Base-by-base conservation (phyloP, 2,888 invertebrate genomes). In the Scotopteryx bipunctaria region DNA sequence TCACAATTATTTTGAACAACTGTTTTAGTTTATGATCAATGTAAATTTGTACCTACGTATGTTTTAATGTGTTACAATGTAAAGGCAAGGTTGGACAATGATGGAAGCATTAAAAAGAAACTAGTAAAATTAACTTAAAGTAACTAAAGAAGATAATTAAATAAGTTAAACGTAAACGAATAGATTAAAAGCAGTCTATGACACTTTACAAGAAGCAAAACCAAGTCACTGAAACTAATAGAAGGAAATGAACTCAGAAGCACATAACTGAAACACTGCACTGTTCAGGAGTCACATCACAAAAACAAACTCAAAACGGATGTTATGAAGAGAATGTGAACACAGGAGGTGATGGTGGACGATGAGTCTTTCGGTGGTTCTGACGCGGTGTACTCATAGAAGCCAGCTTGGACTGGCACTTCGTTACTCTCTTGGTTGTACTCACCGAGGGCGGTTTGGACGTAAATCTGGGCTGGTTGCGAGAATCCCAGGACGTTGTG, bases 391-490 rank as follows among this genome's bases (percentile, higher is more conserved):
- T 85, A 90, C 51, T 91, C 86, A 78, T 90, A 91, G 81, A 91
- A 90, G 64, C 90, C 91, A 60, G 88, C 86, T 63, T 81, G 83
- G 46, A 81, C 69, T 36, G 84, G 86, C 60, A 86, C 83, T 69
- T 89, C 86, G 67, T 86, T 87, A 81, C 68, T 83, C 64, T 88
- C 87, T 73, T 82, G 82, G 74, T 82, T 83, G 78, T 91, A 93
- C 95, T 95, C 94, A 97, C 97, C 97, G 92, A 94, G 93, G 72
- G 96, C 94, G 61, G 98, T 98, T 89, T 94, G 96, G 81, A 98
- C 92, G 77, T 94, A 93, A 64, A 96, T 92, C 74, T 94, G 92
- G 31, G 95, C 94, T 0, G 96, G 94, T 53, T 93, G 90, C 70
- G 97, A 96, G 83, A 91, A 94, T 49, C 98, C 98, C 58, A 98